phyloP scores from a whole-genome alignment of 2,888 invertebrate genomes.

The Nesidiocoris tenuis region DNA sequence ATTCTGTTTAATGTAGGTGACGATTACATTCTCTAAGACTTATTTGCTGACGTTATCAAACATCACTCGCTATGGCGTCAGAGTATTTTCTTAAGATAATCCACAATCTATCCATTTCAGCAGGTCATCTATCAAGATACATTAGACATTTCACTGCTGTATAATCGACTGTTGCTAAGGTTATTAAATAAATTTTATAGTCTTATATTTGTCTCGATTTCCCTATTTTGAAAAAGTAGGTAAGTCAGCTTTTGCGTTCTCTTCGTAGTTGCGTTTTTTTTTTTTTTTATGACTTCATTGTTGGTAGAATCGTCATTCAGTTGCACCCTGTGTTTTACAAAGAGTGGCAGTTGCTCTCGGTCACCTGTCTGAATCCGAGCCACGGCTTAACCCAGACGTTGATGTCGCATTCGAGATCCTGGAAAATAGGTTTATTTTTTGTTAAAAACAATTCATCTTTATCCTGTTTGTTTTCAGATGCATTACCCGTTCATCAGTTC shows the following conservation, averaged over 20 bases:
- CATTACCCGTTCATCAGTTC: too few relatives aligned
- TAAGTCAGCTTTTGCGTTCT: constrained; percentile 30
- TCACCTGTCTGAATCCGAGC: background rate
- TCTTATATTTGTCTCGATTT: background rate
- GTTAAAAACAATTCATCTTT: background rate
- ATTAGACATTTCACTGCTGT: too few relatives aligned
- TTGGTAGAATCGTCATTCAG: background rate
- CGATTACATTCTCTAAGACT: constrained; percentile 6
- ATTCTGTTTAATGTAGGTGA: constrained; percentile 18
- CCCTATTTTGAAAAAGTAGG: background rate
- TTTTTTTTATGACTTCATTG: background rate
- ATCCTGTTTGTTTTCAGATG: background rate
- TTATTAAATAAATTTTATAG: too few relatives aligned
- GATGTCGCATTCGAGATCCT: constrained; percentile 14
- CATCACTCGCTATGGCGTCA: background rate
- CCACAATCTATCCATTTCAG: too few relatives aligned
- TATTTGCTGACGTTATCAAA: background rate
- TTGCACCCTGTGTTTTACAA: background rate
- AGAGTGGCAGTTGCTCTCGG: constrained; percentile 10
- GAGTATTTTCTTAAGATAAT: too few relatives aligned
- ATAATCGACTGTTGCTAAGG: too few relatives aligned
- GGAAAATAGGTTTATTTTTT: background rate
- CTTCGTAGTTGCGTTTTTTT: constrained; percentile 20
- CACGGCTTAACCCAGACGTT: constrained; percentile 15
- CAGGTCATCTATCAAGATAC: too few relatives aligned